Evolutionary conservation across 53 echinoderm and acorn worm genomes (phyloP).

Genomic region (Astropecten irregularis): DNA sequence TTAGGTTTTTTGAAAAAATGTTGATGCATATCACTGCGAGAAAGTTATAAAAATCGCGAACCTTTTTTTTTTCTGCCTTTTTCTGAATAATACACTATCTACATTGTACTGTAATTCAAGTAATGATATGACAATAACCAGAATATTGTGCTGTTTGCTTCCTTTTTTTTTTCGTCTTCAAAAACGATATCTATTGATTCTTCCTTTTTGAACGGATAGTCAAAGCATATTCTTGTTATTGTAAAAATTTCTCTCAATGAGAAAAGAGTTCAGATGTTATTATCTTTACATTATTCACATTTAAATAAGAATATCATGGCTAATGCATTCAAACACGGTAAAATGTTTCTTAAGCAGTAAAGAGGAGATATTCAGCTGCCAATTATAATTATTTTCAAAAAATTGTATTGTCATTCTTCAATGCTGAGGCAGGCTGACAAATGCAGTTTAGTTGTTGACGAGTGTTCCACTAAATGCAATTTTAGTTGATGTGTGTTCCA

Average conservation of each 20-base stretch:
- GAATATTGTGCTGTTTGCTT: neutral
- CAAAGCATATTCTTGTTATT: neutral
- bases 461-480: too few relatives aligned
- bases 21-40: slow-evolving; percentile 4
- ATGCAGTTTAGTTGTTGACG: too few relatives aligned
- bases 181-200: slow-evolving; percentile 13
- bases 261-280: neutral
- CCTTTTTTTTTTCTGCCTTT: too few relatives aligned
- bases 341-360: neutral
- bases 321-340: neutral
- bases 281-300: neutral
- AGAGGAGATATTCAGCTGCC: slow-evolving; percentile 36
- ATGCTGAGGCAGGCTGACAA: too few relatives aligned
- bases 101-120: slow-evolving; percentile 25
- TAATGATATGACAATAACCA: neutral
- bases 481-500: too few relatives aligned
- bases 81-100: slow-evolving; percentile 23
- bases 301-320: slow-evolving; percentile 17
- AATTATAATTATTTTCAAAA: neutral
- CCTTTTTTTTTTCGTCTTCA: neutral
- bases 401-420: neutral
- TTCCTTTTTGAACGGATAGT: slow-evolving; percentile 22
- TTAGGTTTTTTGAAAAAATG: neutral
- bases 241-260: slow-evolving; percentile 9
- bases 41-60: slow-evolving; percentile 1